These are phyloP conservation scores for Hippolais icterina DNA, from an alignment of 2,113 vertebrate genomes.

Conservation along the genomic window DNA sequence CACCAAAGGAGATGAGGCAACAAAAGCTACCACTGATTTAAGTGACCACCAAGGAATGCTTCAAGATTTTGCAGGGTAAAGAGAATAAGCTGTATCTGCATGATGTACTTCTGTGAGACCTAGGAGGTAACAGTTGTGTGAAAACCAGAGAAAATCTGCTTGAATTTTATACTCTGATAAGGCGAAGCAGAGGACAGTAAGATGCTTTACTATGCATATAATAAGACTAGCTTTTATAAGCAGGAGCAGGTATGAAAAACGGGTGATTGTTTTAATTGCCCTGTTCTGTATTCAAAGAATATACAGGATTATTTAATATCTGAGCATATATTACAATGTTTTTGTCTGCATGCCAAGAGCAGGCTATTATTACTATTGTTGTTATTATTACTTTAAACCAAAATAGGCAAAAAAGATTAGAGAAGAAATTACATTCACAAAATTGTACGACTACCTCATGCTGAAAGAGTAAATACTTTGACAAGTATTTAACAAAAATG, in stretches of 20 bases:
- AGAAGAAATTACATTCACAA: background rate
- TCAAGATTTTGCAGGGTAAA: background rate
- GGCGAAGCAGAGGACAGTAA: background rate
- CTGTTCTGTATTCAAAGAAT: background rate
- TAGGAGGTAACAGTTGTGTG: background rate
- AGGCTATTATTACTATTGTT: background rate
- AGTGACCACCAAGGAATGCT: background rate
- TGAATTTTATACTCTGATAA: background rate
- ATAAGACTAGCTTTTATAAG: background rate
- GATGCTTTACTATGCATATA: background rate
- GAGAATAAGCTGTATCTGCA: background rate
- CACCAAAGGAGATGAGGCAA: background rate
- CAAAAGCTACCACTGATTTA: background rate
- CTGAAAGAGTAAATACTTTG: conserved; percentile 8
- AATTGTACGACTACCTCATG: background rate
- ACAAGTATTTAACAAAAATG: conserved; percentile 36
- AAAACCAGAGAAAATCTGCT: background rate
- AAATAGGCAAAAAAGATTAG: background rate
- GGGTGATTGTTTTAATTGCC: background rate
- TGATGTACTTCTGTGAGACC: background rate
- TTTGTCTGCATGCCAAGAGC: background rate
- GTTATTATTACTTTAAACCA: background rate
- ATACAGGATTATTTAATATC: background rate
- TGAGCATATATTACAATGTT: background rate
- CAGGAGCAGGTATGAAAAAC: background rate